Base-by-base conservation (phyloP, 2,797 vertebrate genomes). In the Rhinichthys osculus region DNA sequence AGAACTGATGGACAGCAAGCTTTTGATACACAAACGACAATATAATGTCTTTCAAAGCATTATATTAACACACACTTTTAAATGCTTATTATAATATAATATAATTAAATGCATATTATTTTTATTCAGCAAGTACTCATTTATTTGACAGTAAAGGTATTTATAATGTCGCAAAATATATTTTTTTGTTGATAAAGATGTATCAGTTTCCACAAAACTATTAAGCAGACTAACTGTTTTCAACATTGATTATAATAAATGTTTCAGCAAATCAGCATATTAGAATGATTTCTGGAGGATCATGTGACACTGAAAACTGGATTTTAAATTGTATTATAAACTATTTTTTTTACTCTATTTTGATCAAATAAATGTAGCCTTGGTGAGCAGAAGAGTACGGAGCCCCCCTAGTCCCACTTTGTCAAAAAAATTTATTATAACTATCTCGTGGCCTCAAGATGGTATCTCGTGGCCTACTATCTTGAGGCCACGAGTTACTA, bases 1-100 rank as follows among this genome's bases (percentile, higher is more conserved):
- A 90, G 71, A 76, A 57, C 47, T 77, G 77, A 86, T 78, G 74
- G 76, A 76, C 10, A 52, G 23, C 33, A 64, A 77, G 23, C 66
- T 62, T 67, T 38, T 27, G n/a, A 40, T 7, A 33, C 38, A 76
- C 35, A 76, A 70, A 67, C 69, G 62, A 50, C 21, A 66, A 33
- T 66, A 16, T 11, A 66, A 66, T 66, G 64, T 33, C 3, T 66
- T 66, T 33, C 30, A 30, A 16, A 66, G 64, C 30, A 17, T 66
- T 33, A 66, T 33, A 66, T 33, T 54, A 54, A 33, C 6, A 16
- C 14, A 78, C 40, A 44, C 27, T 35, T 44, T 9, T 10, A 30
- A 54, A 30, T 66, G 38, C 27, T 69, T 35, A 70, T 4, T 35
- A 19, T 67, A 67, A 16, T 67, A 67, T 16, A 27, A 64, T 64